Evolutionary conservation across 1,140 invertebrate species (phyloP).

Genomic region (Heliconius melpomene): DNA sequence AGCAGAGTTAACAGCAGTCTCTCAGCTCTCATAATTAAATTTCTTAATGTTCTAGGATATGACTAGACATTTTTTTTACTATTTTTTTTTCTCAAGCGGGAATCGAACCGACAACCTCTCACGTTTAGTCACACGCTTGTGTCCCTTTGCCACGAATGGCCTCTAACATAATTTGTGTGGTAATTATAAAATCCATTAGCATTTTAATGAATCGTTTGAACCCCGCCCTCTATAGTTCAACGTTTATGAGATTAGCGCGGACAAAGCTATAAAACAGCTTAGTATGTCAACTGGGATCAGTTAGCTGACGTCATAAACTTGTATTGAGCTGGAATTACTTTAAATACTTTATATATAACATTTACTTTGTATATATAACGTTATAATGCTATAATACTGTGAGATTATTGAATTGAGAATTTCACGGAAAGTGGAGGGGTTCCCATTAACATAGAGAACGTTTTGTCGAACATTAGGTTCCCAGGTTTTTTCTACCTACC

Average conservation of each 20-base stretch:
- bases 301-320: conserved; percentile 30
- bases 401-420: no score
- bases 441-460: no score
- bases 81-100: no score
- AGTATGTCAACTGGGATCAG: conserved; percentile 35
- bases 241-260: conserved; percentile 41
- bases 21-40: no score
- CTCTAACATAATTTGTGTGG: background rate
- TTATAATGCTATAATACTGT: no score
- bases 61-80: no score
- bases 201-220: conserved; percentile 41
- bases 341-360: background rate
- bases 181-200: conserved; percentile 36
- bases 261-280: conserved; percentile 32
- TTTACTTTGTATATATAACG: background rate
- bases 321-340: conserved; percentile 11
- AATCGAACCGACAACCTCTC: no score
- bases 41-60: no score
- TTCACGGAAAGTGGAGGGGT: no score
- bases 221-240: conserved; percentile 32
- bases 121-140: background rate
- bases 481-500: no score
- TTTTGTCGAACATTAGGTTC: no score
- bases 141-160: background rate
- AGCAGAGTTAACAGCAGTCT: no score